phyloP scores from a whole-genome alignment of 2,888 invertebrate genomes.

The Cerastis leucographa region DNA sequence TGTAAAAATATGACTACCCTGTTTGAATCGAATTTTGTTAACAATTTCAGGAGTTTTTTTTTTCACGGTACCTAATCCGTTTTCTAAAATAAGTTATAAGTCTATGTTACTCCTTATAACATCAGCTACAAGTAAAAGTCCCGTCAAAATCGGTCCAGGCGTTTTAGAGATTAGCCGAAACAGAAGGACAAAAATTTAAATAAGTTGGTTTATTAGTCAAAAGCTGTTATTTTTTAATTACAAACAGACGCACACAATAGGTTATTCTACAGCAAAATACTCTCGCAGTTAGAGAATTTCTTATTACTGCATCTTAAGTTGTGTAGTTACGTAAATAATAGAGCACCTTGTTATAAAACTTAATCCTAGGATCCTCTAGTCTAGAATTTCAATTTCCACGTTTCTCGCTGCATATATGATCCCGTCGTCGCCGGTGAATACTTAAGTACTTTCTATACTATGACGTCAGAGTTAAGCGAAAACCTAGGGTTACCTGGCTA shows the following conservation, averaged over 20 bases:
- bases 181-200: too few species aligned
- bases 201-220: background rate
- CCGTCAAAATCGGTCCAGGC: too few species aligned
- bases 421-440: constrained; percentile 16
- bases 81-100: background rate
- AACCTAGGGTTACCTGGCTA: constrained; percentile 10
- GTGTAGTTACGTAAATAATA: constrained; percentile 21
- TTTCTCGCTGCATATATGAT: constrained; percentile 17
- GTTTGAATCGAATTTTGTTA: background rate
- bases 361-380: constrained; percentile 16
- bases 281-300: background rate
- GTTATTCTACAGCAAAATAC: background rate
- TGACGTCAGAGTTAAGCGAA: constrained; percentile 21
- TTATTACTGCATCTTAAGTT: constrained; percentile 1
- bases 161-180: too few species aligned
- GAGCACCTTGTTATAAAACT: constrained; percentile 14
- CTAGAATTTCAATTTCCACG: constrained; percentile 36
- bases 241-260: background rate
- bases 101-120: background rate
- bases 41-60: background rate
- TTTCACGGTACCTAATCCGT: background rate
- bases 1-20: background rate
- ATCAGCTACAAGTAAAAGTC: too few species aligned
- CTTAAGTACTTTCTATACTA: background rate
- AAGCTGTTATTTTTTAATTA: background rate